Evolutionary conservation across 2,113 vertebrate species (phyloP).

Genomic region (Brachyistius frenatus): DNA sequence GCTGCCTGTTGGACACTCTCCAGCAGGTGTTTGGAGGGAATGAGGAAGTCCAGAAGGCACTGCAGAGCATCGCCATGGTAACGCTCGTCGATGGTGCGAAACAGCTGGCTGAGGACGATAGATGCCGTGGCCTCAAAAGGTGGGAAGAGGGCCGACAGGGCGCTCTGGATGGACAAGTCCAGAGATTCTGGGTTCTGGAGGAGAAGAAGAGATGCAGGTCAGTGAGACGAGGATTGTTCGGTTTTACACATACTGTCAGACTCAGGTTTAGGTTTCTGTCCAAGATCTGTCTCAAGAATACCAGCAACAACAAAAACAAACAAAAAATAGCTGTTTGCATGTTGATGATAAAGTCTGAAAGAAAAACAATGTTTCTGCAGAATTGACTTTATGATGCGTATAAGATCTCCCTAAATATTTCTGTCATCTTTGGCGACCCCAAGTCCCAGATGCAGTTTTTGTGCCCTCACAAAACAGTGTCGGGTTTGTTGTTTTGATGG

Average conservation of each 20-base stretch:
- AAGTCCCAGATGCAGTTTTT: too few relatives aligned
- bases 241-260: not conserved
- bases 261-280: not conserved
- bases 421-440: too few relatives aligned
- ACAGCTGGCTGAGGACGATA: constrained; percentile 92
- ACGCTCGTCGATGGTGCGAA: constrained; percentile 91
- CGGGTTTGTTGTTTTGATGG: too few relatives aligned
- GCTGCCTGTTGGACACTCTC: constrained; percentile 92
- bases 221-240: not conserved
- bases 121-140: constrained; percentile 94
- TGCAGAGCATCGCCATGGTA: constrained; percentile 91
- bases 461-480: too few relatives aligned
- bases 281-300: too few relatives aligned
- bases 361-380: too few relatives aligned
- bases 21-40: constrained; percentile 93
- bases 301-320: too few relatives aligned
- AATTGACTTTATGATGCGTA: too few relatives aligned
- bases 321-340: not conserved
- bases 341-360: not conserved
- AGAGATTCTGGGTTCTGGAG: constrained; percentile 88
- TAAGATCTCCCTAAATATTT: too few relatives aligned
- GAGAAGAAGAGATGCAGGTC: constrained; percentile 3
- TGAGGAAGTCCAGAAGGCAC: constrained; percentile 94
- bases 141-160: constrained; percentile 90
- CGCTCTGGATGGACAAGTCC: constrained; percentile 90